These are phyloP conservation scores for Melanargia galathea DNA, from an alignment of 2,888 invertebrate genomes.

Conservation along the genomic window DNA sequence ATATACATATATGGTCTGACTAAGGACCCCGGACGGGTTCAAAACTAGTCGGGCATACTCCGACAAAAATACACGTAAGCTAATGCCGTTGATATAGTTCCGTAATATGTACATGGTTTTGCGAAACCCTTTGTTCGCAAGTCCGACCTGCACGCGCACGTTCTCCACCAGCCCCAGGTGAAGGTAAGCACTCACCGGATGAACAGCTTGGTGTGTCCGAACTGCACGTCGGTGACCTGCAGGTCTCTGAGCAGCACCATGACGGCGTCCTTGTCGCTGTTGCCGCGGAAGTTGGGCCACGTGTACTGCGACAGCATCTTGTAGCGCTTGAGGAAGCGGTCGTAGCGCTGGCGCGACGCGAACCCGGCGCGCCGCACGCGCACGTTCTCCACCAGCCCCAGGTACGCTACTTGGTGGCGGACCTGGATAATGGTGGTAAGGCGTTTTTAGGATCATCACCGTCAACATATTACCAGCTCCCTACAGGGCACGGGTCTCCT, in stretches of 20 bases:
- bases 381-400: constrained; percentile 97
- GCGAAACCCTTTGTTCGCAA: no score
- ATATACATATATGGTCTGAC: no score
- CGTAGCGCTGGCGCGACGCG: constrained; percentile 97
- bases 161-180: constrained; percentile 97
- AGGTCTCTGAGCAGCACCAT: constrained; percentile 91
- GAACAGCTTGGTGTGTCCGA: constrained; percentile 97
- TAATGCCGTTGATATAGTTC: no score
- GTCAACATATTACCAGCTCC: no score
- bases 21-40: no score
- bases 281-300: constrained; percentile 96
- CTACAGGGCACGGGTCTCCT: no score
- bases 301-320: constrained; percentile 98
- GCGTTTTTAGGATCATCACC: no score
- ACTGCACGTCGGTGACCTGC: constrained; percentile 92
- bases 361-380: constrained; percentile 98
- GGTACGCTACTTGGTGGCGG: constrained; percentile 89
- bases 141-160: constrained; percentile 97
- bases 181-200: constrained; percentile 84
- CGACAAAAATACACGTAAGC: no score
- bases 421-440: constrained; percentile 58
- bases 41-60: no score
- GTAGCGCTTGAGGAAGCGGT: constrained; percentile 95
- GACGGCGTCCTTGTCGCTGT: constrained; percentile 90
- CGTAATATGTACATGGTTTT: no score